A percentile compares a stretch with the other conserved stretches of the same genome.
These are phyloP conservation scores for Rhipidura dahli DNA, from an alignment of 2,113 vertebrate species.

Conservation along the genomic window DNA sequence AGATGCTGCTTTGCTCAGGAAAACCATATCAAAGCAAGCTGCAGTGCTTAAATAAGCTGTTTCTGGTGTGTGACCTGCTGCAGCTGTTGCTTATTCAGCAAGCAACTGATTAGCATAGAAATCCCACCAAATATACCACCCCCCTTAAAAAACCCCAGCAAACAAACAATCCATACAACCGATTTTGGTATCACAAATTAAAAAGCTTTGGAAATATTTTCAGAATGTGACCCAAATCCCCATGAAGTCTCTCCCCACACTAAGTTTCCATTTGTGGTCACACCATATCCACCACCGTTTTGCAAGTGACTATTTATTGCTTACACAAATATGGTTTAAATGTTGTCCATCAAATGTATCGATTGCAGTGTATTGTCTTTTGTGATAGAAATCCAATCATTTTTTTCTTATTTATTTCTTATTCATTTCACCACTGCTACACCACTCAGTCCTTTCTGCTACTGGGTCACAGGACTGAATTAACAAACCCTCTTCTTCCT, in stretches of 20 bases:
- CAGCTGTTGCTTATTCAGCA: background rate
- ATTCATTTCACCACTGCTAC: background rate
- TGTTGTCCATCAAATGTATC: background rate
- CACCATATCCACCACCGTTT: background rate
- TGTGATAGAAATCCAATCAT: background rate
- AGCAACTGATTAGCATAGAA: background rate
- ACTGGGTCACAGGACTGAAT: background rate
- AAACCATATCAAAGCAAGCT: background rate
- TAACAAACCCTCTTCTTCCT: background rate
- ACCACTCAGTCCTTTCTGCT: background rate
- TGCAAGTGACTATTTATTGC: background rate
- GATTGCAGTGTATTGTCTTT: background rate
- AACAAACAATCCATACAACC: background rate
- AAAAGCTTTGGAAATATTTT: background rate
- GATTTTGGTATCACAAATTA: background rate
- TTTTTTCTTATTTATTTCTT: background rate
- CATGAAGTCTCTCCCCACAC: background rate
- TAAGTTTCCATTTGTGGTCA: background rate
- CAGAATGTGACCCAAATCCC: background rate
- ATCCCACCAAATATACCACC: background rate
- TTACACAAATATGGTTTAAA: background rate
- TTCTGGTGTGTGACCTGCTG: background rate
- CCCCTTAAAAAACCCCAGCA: background rate
- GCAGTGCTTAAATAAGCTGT: background rate
- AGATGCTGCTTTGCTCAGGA: background rate